Conservation (phyloP, 2,113 vertebrate species). For the Dipodomys ordii region DNA sequence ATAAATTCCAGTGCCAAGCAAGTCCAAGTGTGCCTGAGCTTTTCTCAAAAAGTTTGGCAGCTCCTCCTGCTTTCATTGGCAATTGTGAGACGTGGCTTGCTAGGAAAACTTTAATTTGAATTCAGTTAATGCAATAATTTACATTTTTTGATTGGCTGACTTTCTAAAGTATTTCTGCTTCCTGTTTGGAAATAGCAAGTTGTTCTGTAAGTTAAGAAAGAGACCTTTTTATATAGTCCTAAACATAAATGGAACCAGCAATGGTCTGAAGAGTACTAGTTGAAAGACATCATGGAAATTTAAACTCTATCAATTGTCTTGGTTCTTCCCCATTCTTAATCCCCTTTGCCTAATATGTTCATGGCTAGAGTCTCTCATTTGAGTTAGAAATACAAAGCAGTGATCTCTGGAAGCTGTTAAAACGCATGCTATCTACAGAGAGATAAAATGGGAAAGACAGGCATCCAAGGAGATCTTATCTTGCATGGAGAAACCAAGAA, state of each 20-base stretch:
- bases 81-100: neutral
- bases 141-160: neutral
- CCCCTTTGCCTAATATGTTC: neutral
- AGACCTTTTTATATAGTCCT: neutral
- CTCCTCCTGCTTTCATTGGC: neutral
- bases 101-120: constrained; percentile 33
- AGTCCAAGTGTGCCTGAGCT: constrained; percentile 27
- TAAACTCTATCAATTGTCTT: constrained; percentile 11
- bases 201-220: neutral
- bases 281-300: neutral
- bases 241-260: neutral
- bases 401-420: constrained; percentile 1
- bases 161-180: constrained; percentile 50
- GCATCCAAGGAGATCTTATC: neutral
- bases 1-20: constrained; percentile 34
- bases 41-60: neutral
- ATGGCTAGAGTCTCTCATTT: neutral
- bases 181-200: neutral
- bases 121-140: constrained; percentile 35
- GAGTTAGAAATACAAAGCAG: neutral
- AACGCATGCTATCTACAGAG: neutral
- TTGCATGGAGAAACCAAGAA: neutral
- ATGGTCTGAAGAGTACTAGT: neutral
- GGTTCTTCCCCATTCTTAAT: neutral
- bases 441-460: neutral